Evolutionary conservation across 1,140 invertebrate species (phyloP).

Genomic region (Monochamus saltuarius): DNA sequence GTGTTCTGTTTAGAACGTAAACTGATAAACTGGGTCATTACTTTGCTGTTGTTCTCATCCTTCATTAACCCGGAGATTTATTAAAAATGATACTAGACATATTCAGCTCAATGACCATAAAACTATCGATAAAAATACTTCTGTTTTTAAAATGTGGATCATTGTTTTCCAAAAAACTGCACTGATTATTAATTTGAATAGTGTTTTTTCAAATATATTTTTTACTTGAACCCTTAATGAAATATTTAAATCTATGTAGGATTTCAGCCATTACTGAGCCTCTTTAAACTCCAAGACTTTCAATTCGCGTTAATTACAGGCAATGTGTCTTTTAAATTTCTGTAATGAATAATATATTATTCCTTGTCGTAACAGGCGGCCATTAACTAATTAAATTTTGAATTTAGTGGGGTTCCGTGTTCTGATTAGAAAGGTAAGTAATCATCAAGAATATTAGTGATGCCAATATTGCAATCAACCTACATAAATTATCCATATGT

Average conservation of each 20-base stretch:
- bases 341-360: slow-evolving; percentile 51
- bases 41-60: too few relatives aligned
- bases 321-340: slow-evolving; percentile 22
- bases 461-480: slow-evolving; percentile 14
- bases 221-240: slow-evolving; percentile 38
- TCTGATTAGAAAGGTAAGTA: slow-evolving; percentile 51
- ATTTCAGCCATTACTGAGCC: slow-evolving; percentile 46
- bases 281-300: slow-evolving; percentile 51
- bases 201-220: slow-evolving; percentile 54
- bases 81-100: slow-evolving; percentile 40
- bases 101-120: slow-evolving; percentile 44
- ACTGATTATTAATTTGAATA: slow-evolving; percentile 54
- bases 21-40: too few relatives aligned
- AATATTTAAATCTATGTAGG: slow-evolving; percentile 51
- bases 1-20: too few relatives aligned
- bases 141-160: slow-evolving; percentile 30
- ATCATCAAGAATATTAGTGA: neutral
- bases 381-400: slow-evolving; percentile 48
- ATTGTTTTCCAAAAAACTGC: slow-evolving; percentile 54
- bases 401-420: slow-evolving; percentile 26
- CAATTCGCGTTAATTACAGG: slow-evolving; percentile 15
- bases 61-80: too few relatives aligned
- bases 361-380: slow-evolving; percentile 38
- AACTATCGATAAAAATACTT: slow-evolving; percentile 46
- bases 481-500: slow-evolving; percentile 37